Evolutionary conservation across 2,888 invertebrate species (phyloP), one percentile per base, ranked within the genome.

Genomic region (Clistopyga incitator): DNA sequence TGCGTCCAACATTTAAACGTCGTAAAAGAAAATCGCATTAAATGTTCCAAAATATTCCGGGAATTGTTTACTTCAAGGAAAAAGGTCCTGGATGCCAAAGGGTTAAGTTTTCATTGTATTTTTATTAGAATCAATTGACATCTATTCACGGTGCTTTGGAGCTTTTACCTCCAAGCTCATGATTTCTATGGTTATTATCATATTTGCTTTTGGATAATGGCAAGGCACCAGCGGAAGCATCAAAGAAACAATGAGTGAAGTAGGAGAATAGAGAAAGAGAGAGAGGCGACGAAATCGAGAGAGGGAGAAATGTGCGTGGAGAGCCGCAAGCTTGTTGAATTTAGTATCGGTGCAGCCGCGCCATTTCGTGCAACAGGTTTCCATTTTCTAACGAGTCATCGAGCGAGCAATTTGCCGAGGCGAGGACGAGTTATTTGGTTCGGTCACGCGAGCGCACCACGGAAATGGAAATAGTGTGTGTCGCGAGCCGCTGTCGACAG

Each of bases 301-400:
- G 65, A 71, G 65, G 45, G 18, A 65, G 42, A 64, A 59, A 59
- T 52, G 68, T 78, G 74, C 68, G 72, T 38, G 38, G 38, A 38
- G 34, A 34, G 29, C 61, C n/a, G 2, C n/a, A 34, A 38, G 29
- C 61, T 61, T 29, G 61, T 61, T 52, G 82, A 67, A 52, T 78
- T 78, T 68, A 54, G 68, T 77, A 77, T 72, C 34, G 72, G 72
- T 42, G 67, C 76, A 61, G 61, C 74, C 80, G 76, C 81, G 78
- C 84, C 81, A 84, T 84, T 84, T 84, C 76, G 84, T 72, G 84
- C 84, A 84, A 84, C 84, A 84, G 84, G 84, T 84, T 84, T 84
- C 81, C 84, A 84, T 82, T 84, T 82, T 82, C 82, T 81, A 84
- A 84, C 84, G 84, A 84, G 84, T 84, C 84, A 84, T 84, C 84